phyloP scores from a whole-genome alignment of 2,113 vertebrate species.

The Oxyruncus cristatus region DNA sequence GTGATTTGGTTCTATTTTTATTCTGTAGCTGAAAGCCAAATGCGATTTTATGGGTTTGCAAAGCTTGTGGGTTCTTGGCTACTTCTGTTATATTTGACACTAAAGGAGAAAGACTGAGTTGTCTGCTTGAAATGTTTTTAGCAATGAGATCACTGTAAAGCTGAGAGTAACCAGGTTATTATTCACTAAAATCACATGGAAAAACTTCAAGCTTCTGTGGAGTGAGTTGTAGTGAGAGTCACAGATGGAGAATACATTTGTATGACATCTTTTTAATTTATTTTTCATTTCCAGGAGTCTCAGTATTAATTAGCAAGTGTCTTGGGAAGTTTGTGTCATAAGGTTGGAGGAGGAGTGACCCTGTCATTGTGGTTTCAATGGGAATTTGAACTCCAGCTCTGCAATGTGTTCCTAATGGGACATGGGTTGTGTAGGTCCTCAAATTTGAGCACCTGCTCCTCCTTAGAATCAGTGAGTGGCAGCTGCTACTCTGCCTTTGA shows the following conservation, averaged over 20 bases:
- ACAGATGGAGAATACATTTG: neutral
- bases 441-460: neutral
- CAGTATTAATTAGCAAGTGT: neutral
- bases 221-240: neutral
- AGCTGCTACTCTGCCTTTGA: neutral
- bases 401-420: neutral
- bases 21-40: neutral
- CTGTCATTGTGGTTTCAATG: neutral
- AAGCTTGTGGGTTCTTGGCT: slow-evolving; percentile 5
- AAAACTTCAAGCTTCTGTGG: slow-evolving; percentile 18
- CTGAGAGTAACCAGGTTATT: neutral
- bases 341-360: neutral
- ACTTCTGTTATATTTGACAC: neutral
- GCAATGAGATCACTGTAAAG: neutral
- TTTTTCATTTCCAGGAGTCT: neutral
- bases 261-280: neutral
- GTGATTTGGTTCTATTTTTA: slow-evolving; percentile 48
- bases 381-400: neutral
- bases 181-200: slow-evolving; percentile 10
- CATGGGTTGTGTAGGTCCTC: neutral
- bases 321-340: neutral
- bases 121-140: slow-evolving; percentile 18
- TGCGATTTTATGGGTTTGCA: neutral
- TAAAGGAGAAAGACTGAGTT: neutral
- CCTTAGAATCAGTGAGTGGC: neutral